phyloP scores from a whole-genome alignment of 2,888 invertebrate genomes.

The Luffia ferchaultella region DNA sequence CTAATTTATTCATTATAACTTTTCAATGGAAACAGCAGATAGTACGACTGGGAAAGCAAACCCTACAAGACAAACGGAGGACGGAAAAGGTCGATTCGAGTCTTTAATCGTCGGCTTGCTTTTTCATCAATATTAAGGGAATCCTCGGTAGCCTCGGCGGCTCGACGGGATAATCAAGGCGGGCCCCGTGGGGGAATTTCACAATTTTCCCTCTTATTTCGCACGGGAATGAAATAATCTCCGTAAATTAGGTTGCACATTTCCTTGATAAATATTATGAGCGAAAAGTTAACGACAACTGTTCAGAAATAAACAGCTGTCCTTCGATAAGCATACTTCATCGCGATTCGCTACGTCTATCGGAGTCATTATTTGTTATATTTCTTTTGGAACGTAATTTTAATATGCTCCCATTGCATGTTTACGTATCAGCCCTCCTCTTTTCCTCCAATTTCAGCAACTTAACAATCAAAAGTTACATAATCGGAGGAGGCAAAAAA shows the following conservation, averaged over 20 bases:
- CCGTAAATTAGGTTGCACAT: not conserved
- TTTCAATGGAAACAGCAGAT: too few relatives aligned
- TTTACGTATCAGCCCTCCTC: too few relatives aligned
- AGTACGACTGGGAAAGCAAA: too few relatives aligned
- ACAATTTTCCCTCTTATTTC: not conserved
- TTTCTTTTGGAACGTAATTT: too few relatives aligned
- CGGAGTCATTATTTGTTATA: too few relatives aligned
- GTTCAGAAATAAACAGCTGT: not conserved
- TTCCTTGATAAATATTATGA: not conserved
- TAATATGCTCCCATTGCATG: too few relatives aligned
- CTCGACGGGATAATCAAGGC: not conserved
- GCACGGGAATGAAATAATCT: not conserved
- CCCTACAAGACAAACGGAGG: not conserved
- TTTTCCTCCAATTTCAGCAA: too few relatives aligned
- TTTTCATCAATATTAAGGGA: too few relatives aligned
- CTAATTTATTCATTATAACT: too few relatives aligned
- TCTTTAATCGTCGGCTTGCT: not conserved
- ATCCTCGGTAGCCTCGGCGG: too few relatives aligned
- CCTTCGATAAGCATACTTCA: not conserved
- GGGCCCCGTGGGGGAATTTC: not conserved
- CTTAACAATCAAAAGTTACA: too few relatives aligned
- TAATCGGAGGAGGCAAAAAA: too few relatives aligned
- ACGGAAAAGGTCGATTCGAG: not conserved
- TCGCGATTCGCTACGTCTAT: not conserved
- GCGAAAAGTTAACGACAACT: not conserved